Evolutionary conservation across 2,797 vertebrate species (phyloP).

Genomic region (Alca torda): DNA sequence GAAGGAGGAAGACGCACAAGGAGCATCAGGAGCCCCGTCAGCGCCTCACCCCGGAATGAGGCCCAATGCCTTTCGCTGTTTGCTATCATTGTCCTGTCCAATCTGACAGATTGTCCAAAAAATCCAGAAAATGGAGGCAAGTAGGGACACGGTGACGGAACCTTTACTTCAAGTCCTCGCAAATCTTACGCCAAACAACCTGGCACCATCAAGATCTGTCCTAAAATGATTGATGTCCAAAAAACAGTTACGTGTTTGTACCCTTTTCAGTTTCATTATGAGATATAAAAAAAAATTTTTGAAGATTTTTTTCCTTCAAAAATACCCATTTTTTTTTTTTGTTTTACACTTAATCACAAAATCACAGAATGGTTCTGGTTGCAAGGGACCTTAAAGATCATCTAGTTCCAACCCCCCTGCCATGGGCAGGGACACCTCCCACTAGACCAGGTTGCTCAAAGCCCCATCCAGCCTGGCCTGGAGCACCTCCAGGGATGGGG

Average conservation of each 20-base stretch:
- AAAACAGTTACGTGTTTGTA: not conserved
- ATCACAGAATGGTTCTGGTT: no score
- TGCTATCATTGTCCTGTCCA: not conserved
- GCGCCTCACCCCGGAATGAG: accelerated
- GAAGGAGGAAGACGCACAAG: accelerated
- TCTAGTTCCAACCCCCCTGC: no score
- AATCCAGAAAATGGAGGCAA: not conserved
- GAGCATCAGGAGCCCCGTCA: accelerated
- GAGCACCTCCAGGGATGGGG: no score
- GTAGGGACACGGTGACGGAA: accelerated
- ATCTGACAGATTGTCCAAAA: not conserved
- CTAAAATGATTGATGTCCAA: not conserved
- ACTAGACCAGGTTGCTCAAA: no score
- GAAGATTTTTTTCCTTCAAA: not conserved
- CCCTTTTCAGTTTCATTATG: not conserved
- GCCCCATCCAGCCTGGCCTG: no score
- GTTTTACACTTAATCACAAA: not conserved
- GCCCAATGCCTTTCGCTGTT: accelerated
- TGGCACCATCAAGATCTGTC: not conserved
- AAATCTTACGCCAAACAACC: not conserved
- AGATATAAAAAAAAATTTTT: not conserved
- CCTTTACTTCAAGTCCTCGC: not conserved
- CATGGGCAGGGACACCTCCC: no score
- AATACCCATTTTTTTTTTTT: not conserved
- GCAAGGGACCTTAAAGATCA: no score